These are phyloP conservation scores for Drosophila histrio DNA, from an alignment of 2,888 invertebrate species.

Conservation along the genomic window DNA sequence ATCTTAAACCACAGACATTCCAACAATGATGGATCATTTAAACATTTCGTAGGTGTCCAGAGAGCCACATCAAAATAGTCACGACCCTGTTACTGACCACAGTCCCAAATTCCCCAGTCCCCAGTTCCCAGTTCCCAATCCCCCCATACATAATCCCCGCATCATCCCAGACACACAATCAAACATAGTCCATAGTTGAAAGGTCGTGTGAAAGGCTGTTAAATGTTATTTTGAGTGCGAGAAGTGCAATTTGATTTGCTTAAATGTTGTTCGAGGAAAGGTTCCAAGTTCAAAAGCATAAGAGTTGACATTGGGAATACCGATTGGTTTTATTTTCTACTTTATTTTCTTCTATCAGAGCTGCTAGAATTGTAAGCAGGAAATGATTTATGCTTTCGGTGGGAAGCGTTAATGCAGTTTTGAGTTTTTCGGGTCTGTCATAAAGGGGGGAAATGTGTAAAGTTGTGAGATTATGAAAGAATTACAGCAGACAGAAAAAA, in stretches of 20 bases:
- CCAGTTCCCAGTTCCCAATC: neutral
- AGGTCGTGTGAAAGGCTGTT: conserved; percentile 67
- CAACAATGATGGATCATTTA: conserved; percentile 75
- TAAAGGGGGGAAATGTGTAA: conserved; percentile 1
- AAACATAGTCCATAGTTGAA: conserved; percentile 43
- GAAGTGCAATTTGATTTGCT: conserved; percentile 38
- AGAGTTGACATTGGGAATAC: conserved; percentile 13
- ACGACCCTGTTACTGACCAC: conserved; percentile 43
- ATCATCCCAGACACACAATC: neutral
- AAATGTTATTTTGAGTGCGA: conserved; percentile 32
- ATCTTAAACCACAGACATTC: conserved; percentile 32
- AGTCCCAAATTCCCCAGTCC: neutral
- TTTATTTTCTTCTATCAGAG: neutral
- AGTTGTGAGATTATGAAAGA: neutral
- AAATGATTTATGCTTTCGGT: conserved; percentile 47
- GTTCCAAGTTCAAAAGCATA: neutral
- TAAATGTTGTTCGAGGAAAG: conserved; percentile 2
- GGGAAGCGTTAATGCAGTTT: conserved; percentile 18
- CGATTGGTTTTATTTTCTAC: neutral
- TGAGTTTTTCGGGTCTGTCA: conserved; percentile 8
- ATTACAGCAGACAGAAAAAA: neutral
- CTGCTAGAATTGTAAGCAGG: conserved; percentile 26
- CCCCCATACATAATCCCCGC: neutral
- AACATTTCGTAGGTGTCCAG: conserved; percentile 51
- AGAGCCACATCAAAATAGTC: conserved; percentile 22